Percentiles rank a stretch among this genome's conserved stretches.
Evolutionary conservation across 30 jellyfish, hydroid and myxozoan species (phyloP).

Genomic region (Haliclystus octoradiatus): DNA sequence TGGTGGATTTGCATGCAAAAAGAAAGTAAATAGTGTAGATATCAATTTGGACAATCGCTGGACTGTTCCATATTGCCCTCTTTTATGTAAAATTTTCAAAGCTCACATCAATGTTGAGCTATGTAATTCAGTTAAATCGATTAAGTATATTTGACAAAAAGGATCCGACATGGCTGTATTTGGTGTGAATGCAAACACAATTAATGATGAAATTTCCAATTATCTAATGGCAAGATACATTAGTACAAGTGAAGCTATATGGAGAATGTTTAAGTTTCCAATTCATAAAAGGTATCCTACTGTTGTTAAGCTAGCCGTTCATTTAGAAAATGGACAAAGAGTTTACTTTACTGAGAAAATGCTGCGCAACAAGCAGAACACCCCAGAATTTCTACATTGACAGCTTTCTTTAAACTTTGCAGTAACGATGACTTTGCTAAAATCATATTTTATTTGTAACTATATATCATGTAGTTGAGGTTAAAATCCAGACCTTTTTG

Average conservation of each 20-base stretch:
- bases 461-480: too few relatives aligned
- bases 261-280: conserved; percentile 29
- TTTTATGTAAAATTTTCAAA: conserved; percentile 18
- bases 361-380: conserved; percentile 35
- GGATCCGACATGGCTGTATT: conserved; percentile 18
- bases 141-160: conserved; percentile 20
- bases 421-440: conserved; percentile 19
- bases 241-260: conserved; percentile 44
- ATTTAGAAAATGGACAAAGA: conserved; percentile 30
- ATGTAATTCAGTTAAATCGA: conserved; percentile 19
- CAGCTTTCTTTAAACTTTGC: conserved; percentile 45
- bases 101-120: conserved; percentile 49
- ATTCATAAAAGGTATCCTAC: conserved; percentile 16
- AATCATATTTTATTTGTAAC: conserved; percentile 16
- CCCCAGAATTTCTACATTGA: conserved; percentile 25
- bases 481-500: too few relatives aligned
- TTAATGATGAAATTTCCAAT: not conserved
- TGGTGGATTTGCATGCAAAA: conserved; percentile 13
- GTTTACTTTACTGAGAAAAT: conserved; percentile 22
- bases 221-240: conserved; percentile 22
- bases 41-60: conserved; percentile 17
- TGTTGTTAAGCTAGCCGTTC: conserved; percentile 51
- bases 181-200: not conserved
- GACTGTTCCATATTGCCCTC: conserved; percentile 57
- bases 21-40: not conserved